A percentile compares a stretch with the other conserved stretches of the same genome.
These are phyloP conservation scores for Azorinus chamasolen DNA, from an alignment of 2,888 invertebrate genomes.

Conservation along the genomic window DNA sequence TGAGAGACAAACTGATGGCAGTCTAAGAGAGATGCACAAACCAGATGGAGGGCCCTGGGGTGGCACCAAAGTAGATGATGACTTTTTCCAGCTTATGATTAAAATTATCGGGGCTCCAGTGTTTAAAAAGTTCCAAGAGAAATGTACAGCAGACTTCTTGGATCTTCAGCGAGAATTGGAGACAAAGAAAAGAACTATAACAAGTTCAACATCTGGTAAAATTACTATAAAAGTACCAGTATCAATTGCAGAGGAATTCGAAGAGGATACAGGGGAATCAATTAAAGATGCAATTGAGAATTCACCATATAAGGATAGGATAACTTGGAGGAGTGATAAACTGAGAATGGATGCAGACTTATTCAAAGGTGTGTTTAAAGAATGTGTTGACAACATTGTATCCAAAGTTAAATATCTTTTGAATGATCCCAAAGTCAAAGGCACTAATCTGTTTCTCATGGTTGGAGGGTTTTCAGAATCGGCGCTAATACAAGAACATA, in stretches of 20 bases:
- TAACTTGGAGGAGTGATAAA: slow-evolving; percentile 59
- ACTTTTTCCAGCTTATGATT: slow-evolving; percentile 61
- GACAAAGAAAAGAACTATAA: slow-evolving; percentile 66
- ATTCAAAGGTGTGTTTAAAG: slow-evolving; percentile 52
- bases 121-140: slow-evolving; percentile 56
- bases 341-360: slow-evolving; percentile 58
- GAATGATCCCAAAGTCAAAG: slow-evolving; percentile 28
- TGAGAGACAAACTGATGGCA: slow-evolving; percentile 58
- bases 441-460: slow-evolving; percentile 56
- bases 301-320: slow-evolving; percentile 46
- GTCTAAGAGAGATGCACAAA: slow-evolving; percentile 64
- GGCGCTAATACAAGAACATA: slow-evolving; percentile 49
- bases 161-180: slow-evolving; percentile 67
- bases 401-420: slow-evolving; percentile 55
- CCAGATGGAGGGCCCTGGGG: slow-evolving; percentile 72
- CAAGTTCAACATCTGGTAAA: slow-evolving; percentile 46
- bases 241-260: slow-evolving; percentile 25
- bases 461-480: slow-evolving; percentile 69
- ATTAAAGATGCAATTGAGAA: slow-evolving; percentile 43
- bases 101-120: slow-evolving; percentile 55
- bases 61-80: slow-evolving; percentile 68
- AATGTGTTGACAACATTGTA: slow-evolving; percentile 44
- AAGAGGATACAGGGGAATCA: slow-evolving; percentile 35
- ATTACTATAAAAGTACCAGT: slow-evolving; percentile 56
- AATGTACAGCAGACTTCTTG: slow-evolving; percentile 52